phyloP scores from a whole-genome alignment of 1,140 invertebrate species.

The Sinella curviseta region DNA sequence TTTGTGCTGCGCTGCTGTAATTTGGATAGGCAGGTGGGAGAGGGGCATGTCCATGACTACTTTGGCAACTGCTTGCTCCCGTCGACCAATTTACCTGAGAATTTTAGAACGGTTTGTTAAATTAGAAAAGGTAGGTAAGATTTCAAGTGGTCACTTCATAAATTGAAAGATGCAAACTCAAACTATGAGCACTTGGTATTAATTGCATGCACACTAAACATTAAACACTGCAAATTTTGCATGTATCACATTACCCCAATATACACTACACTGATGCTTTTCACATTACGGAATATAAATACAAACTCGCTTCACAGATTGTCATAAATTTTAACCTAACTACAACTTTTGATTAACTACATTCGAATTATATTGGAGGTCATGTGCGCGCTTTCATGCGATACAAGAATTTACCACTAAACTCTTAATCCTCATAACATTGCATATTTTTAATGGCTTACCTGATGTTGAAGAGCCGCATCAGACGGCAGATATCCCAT shows the following conservation, averaged over 20 bases:
- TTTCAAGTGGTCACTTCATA: too few species aligned
- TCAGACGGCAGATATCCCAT: constrained; percentile 69
- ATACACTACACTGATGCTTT: neutral
- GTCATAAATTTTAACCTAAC: too few species aligned
- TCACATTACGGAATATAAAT: too few species aligned
- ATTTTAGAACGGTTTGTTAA: constrained; percentile 1
- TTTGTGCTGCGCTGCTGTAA: constrained; percentile 35
- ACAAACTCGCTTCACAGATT: too few species aligned
- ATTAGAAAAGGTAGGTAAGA: too few species aligned
- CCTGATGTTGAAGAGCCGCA: constrained; percentile 44
- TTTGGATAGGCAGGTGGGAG: constrained; percentile 46
- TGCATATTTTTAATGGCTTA: constrained; percentile 12
- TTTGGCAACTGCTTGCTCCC: neutral
- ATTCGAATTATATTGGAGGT: too few species aligned
- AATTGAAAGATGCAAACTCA: neutral
- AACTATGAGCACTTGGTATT: too few species aligned
- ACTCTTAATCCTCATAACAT: too few species aligned
- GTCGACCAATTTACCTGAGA: constrained; percentile 49
- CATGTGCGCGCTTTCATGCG: too few species aligned
- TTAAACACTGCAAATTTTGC: neutral
- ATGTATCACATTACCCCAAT: neutral
- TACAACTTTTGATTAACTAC: too few species aligned
- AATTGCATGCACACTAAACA: neutral
- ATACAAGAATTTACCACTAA: too few species aligned
- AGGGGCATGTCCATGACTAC: constrained; percentile 42